A percentile compares a stretch with the other conserved stretches of the same genome.
These are phyloP conservation scores for Ginglymostoma cirratum DNA, from an alignment of 2,113 vertebrate genomes.

Conservation along the genomic window DNA sequence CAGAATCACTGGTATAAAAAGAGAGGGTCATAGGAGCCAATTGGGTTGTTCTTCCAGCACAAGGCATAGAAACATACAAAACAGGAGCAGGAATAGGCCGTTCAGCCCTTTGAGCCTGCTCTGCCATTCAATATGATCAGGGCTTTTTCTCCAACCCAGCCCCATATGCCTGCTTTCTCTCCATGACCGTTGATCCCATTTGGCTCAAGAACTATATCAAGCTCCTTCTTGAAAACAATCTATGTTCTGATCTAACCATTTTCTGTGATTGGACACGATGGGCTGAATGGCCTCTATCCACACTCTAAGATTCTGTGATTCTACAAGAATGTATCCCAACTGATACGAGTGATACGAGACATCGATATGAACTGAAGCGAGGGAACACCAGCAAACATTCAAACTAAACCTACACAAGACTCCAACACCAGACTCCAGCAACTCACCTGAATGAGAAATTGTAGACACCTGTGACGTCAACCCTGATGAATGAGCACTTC, in stretches of 20 bases:
- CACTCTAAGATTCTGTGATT: neutral
- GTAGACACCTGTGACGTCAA: conserved; percentile 4
- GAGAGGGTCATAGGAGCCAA: neutral
- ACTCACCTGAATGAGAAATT: conserved; percentile 29
- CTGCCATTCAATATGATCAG: no score
- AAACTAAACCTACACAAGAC: no score
- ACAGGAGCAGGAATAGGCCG: no score
- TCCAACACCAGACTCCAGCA: neutral
- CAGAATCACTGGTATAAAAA: neutral
- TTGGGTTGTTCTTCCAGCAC: neutral
- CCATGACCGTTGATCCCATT: no score
- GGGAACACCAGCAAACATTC: no score
- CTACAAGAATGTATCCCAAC: neutral
- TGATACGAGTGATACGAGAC: neutral
- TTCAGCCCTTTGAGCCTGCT: no score
- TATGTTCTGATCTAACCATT: no score
- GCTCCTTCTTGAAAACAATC: no score
- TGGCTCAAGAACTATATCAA: no score
- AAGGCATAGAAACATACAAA: no score
- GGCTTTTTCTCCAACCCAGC: no score
- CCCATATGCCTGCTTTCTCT: no score
- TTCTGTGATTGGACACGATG: neutral
- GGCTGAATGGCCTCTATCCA: neutral
- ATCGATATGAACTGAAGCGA: neutral
- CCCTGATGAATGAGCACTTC: neutral